These are phyloP conservation scores for Elachura formosa DNA, from an alignment of 2,113 vertebrate species.

Conservation along the genomic window DNA sequence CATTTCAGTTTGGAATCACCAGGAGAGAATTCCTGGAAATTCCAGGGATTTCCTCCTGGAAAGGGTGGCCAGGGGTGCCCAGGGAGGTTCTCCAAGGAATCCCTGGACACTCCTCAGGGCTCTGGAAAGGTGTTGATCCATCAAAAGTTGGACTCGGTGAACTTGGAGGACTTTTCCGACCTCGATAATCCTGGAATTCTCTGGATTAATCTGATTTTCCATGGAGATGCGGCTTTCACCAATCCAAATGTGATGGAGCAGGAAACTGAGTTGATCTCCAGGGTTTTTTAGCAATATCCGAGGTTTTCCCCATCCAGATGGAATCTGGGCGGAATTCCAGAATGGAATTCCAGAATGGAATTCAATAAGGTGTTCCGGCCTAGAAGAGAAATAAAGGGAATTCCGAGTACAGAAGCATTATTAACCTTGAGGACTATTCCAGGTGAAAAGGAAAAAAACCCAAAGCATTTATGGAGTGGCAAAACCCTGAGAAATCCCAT, in stretches of 20 bases:
- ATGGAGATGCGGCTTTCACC: neutral
- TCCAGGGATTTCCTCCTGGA: neutral
- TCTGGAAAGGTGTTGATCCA: neutral
- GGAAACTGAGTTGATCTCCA: neutral
- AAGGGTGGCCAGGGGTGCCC: neutral
- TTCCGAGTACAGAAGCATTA: rapidly evolving
- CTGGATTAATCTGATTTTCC: neutral
- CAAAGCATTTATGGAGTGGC: too few relatives aligned
- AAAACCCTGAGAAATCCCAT: neutral
- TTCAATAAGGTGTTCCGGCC: neutral
- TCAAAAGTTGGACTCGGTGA: rapidly evolving
- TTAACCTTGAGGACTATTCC: neutral
- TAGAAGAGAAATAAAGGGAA: neutral
- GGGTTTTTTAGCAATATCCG: neutral
- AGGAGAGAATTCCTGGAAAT: neutral
- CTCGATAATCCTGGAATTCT: neutral
- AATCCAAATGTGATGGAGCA: neutral
- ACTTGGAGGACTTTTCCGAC: neutral
- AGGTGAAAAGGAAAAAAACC: rapidly evolving
- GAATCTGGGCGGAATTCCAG: neutral
- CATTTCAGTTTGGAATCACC: neutral
- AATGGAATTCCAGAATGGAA: neutral
- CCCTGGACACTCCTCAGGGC: neutral
- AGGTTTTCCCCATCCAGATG: neutral
- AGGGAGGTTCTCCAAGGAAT: neutral